phyloP scores from a whole-genome alignment of 2,888 invertebrate genomes.

The Zygaena filipendulae region DNA sequence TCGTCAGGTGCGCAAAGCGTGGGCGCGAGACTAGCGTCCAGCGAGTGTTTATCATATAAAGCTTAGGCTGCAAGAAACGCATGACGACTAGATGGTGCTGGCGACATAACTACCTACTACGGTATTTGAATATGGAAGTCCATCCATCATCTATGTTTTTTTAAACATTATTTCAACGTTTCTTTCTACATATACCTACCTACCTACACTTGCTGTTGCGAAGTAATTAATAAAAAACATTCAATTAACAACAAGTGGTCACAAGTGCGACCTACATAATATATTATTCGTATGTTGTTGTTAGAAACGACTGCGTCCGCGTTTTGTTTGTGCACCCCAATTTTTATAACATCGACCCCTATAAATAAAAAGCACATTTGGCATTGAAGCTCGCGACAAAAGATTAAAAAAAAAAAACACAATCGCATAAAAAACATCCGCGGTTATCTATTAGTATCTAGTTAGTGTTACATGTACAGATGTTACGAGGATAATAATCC shows the following conservation, averaged over 20 bases:
- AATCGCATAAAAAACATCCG: slow-evolving; percentile 61
- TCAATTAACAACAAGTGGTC: slow-evolving; percentile 57
- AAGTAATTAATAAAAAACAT: slow-evolving; percentile 44
- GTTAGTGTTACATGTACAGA: slow-evolving; percentile 60
- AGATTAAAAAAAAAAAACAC: slow-evolving; percentile 59
- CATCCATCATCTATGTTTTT: too few species aligned
- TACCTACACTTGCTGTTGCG: slow-evolving; percentile 36
- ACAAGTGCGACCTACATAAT: slow-evolving; percentile 52
- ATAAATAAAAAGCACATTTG: slow-evolving; percentile 63
- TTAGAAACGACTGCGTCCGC: slow-evolving; percentile 16
- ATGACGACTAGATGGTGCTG: too few species aligned
- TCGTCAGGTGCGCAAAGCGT: too few species aligned
- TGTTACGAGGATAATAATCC: slow-evolving; percentile 62
- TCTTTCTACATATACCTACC: too few species aligned
- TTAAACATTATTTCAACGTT: too few species aligned
- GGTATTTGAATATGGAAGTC: too few species aligned
- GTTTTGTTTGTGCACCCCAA: slow-evolving; percentile 23
- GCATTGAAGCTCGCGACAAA: slow-evolving; percentile 45
- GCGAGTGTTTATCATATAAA: too few species aligned
- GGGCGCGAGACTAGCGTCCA: too few species aligned
- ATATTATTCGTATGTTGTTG: slow-evolving; percentile 45
- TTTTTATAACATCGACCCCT: slow-evolving; percentile 34
- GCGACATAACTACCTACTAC: too few species aligned
- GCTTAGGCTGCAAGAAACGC: too few species aligned
- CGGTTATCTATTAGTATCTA: slow-evolving; percentile 68